Evolutionary conservation across 2,888 invertebrate genomes (phyloP).

Genomic region (Pemphredon lugubris): DNA sequence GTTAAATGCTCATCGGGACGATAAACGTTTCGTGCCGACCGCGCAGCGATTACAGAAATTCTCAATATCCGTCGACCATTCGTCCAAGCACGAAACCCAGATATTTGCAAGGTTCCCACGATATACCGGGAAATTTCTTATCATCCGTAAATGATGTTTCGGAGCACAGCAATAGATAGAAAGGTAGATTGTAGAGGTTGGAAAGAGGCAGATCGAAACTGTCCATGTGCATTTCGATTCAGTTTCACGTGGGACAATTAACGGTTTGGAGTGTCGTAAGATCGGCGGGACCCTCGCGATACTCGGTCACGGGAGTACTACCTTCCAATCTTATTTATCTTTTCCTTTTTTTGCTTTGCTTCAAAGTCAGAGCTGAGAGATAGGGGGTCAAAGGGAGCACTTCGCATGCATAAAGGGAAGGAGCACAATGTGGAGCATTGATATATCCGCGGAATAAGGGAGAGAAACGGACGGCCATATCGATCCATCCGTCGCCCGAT

Average conservation of each 20-base stretch:
- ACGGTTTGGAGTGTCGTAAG: too few species aligned
- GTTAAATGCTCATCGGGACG: conserved; percentile 5
- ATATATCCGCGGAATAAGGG: conserved; percentile 58
- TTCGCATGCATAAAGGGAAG: conserved; percentile 12
- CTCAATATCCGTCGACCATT: not conserved
- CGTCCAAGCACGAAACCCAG: not conserved
- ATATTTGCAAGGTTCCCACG: too few species aligned
- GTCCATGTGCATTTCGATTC: too few species aligned
- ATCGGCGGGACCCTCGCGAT: too few species aligned
- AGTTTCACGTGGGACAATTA: too few species aligned
- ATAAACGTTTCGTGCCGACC: conserved; percentile 5
- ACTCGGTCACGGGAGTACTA: not conserved
- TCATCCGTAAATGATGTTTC: too few species aligned
- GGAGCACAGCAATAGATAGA: too few species aligned
- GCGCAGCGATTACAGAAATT: not conserved
- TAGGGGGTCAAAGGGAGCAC: conserved; percentile 16
- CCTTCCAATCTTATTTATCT: conserved; percentile 26
- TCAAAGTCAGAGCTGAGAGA: conserved; percentile 19
- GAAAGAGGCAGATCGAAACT: too few species aligned
- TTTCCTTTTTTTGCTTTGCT: not conserved
- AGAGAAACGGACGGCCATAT: conserved; percentile 51
- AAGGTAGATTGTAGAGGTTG: too few species aligned
- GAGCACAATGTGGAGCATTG: conserved; percentile 51
- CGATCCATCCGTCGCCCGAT: conserved; percentile 56
- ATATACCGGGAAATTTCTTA: too few species aligned